A percentile compares a stretch with the other conserved stretches of the same genome.
These are phyloP conservation scores for Schizotus pectinicornis DNA, from an alignment of 2,888 invertebrate genomes.

Conservation along the genomic window DNA sequence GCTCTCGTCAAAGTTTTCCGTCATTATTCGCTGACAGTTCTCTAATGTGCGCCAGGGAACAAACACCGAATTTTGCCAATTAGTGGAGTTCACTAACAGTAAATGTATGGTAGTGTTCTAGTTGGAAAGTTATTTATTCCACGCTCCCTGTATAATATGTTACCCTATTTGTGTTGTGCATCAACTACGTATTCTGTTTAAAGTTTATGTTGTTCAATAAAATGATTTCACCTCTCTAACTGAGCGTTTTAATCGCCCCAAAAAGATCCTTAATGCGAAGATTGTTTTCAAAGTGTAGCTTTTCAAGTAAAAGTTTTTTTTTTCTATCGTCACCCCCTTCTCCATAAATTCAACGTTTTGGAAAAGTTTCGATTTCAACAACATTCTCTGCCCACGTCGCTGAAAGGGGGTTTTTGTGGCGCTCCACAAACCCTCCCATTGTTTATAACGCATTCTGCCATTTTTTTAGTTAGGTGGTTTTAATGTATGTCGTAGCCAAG, in stretches of 20 bases:
- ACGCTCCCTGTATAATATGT: conserved; percentile 56
- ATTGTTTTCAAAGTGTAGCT: no score
- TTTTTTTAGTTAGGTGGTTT: no score
- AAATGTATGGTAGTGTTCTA: conserved; percentile 42
- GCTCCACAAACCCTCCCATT: no score
- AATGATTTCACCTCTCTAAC: conserved; percentile 56
- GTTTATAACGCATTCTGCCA: no score
- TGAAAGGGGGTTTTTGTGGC: no score
- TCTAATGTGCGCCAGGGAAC: conserved; percentile 49
- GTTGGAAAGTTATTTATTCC: conserved; percentile 54
- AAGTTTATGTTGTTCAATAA: conserved; percentile 54
- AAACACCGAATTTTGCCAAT: conserved; percentile 47
- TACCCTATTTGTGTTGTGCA: conserved; percentile 54
- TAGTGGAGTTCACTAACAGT: conserved; percentile 34
- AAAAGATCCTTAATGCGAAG: no score
- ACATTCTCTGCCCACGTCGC: no score
- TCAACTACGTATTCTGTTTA: conserved; percentile 44
- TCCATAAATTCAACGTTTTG: no score
- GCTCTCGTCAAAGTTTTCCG: conserved; percentile 4
- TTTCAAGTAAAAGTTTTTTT: no score
- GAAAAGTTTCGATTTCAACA: no score
- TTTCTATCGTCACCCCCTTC: no score
- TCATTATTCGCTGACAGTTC: conserved; percentile 50
- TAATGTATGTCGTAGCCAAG: no score
- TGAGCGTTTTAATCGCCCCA: conserved; percentile 1